Evolutionary conservation across 35 echinoderm and acorn worm species (phyloP).

Genomic region (Stichopus chloronotus): DNA sequence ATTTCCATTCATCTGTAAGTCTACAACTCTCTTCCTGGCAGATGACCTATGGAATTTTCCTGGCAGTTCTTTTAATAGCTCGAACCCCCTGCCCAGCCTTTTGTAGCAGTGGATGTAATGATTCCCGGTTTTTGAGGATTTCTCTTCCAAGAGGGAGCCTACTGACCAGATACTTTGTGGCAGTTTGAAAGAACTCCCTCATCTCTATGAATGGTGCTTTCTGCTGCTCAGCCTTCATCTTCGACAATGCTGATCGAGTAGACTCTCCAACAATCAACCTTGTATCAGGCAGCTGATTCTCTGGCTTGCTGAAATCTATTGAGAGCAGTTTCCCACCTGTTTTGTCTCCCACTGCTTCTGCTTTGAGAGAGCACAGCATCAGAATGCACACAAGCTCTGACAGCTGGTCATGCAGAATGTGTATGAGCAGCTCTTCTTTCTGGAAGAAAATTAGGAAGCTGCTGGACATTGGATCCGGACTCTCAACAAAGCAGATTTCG

Average conservation of each 20-base stretch:
- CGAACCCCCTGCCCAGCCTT: background rate
- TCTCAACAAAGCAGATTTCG: conserved; percentile 32
- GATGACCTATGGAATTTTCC: too few species aligned
- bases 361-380: conserved; percentile 34
- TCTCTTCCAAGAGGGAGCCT: conserved; percentile 45
- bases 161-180: conserved; percentile 45
- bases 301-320: conserved; percentile 15
- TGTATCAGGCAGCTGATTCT: conserved; percentile 43
- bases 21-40: too few species aligned
- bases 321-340: conserved; percentile 43
- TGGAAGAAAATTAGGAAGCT: conserved; percentile 57
- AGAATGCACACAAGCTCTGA: conserved; percentile 6
- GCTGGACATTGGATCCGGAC: conserved; percentile 35
- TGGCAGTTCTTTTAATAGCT: background rate
- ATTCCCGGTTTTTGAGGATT: conserved; percentile 18
- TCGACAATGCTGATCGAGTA: background rate
- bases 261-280: conserved; percentile 34
- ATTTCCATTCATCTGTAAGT: conserved; percentile 59
- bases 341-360: conserved; percentile 61
- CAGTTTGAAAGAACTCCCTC: conserved; percentile 21
- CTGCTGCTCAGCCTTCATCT: conserved; percentile 41
- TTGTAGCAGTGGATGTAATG: conserved; percentile 31
- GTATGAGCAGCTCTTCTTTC: conserved; percentile 39
- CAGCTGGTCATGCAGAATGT: conserved; percentile 50
- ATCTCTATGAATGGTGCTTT: conserved; percentile 30